A percentile compares a stretch with the other conserved stretches of the same genome.
phyloP scores from a whole-genome alignment of 2,797 vertebrate genomes.

The Myioborus melanocephalus region DNA sequence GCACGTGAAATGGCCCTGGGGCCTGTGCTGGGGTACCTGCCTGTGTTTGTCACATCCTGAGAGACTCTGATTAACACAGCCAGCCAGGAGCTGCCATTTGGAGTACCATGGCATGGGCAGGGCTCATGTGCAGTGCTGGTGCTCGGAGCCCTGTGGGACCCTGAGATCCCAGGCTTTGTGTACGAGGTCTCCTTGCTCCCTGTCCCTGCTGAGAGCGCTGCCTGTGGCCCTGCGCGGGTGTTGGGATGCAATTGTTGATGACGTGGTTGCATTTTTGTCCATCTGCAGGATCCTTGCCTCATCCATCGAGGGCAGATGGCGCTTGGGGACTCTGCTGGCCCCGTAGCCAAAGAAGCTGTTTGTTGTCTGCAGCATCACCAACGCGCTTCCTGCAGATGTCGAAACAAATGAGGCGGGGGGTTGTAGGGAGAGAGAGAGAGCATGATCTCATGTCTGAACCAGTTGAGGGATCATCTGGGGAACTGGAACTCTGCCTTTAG shows the following conservation, averaged over 20 bases:
- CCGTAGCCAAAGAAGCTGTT: not conserved
- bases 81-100: not conserved
- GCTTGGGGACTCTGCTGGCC: not conserved
- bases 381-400: not conserved
- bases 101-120: rapidly evolving
- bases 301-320: not conserved
- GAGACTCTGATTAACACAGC: not conserved
- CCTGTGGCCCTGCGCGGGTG: rapidly evolving
- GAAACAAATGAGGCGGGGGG: not conserved
- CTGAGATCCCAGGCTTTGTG: rapidly evolving
- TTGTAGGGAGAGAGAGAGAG: not conserved
- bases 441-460: not conserved
- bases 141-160: rapidly evolving
- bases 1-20: not conserved
- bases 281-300: not conserved
- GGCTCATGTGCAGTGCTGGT: not conserved
- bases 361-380: not conserved
- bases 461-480: not conserved
- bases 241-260: not conserved
- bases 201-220: not conserved
- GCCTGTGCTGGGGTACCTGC: not conserved
- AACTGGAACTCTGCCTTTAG: not conserved
- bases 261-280: not conserved
- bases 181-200: not conserved
- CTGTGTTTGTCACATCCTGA: not conserved